Base-by-base conservation (phyloP, 1,140 invertebrate species). In the Scaptodrosophila lebanonensis region DNA sequence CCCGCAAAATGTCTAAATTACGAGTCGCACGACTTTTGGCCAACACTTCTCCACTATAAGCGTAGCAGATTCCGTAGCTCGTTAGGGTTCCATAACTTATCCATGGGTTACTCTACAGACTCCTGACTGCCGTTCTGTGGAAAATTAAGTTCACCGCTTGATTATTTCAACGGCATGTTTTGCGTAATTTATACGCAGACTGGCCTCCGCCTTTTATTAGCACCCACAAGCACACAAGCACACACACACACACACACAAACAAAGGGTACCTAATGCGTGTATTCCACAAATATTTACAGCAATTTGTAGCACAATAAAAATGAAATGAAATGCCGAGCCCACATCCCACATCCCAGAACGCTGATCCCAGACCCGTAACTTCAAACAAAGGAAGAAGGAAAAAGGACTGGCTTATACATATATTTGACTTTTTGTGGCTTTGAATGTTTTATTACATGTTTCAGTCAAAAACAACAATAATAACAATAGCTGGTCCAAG, bases 251-350 rank as follows among this genome's bases (percentile, higher is more conserved):
- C 12, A 50, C 22, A 16, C 18, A 32, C 3, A 48, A 29, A 42
- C 50, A 66, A 63, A 64, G 56, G 47, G 60, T 12, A 45, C 20
- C 3, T 25, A 25, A 32, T 16, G 40, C 13, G 58, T 56, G 54
- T 63, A 66, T 73, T 65, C 75, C 44, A 66, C 73, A 79, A 79
- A 79, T 79, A 79, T 79, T 79, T 79, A 79, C 73, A 73, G 52
- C 75, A 79, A 79, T 79, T 82, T 79, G 73, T 79, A 67, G 69
- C 68, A 79, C 64, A 82, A 79, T 73, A 82, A 82, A 79, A 79
- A 69, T 58, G 33, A n/a, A n/a, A 25, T 25, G 22, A 73, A 73
- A 73, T 60, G 63, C 63, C 69, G 42, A 44, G 16, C 30, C 20
- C 54, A 40, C 36, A 67, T 56, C 35, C 35, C 40, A 51, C 50